These are phyloP conservation scores for Philaethria dido DNA, from an alignment of 2,888 invertebrate genomes.

Conservation along the genomic window DNA sequence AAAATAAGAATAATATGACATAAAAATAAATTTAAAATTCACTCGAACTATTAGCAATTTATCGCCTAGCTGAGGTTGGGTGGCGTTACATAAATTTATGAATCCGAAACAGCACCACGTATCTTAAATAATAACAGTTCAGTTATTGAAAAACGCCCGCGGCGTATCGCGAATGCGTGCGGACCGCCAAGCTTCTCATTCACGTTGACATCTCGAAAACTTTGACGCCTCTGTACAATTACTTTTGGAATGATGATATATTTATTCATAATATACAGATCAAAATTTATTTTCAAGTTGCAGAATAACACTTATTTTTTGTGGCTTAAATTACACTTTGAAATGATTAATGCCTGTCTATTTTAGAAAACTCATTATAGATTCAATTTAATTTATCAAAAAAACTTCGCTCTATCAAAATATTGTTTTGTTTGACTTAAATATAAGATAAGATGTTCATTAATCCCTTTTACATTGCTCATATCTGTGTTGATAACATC, in stretches of 20 bases:
- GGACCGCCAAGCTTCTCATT: slow-evolving; percentile 44
- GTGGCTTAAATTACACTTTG: not conserved
- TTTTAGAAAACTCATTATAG: not conserved
- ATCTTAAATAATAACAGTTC: slow-evolving; percentile 51
- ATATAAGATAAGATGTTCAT: slow-evolving; percentile 41
- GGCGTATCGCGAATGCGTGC: slow-evolving; percentile 44
- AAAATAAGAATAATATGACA: slow-evolving; percentile 17
- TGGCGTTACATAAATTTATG: slow-evolving; percentile 49
- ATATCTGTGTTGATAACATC: slow-evolving; percentile 59
- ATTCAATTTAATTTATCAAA: not conserved
- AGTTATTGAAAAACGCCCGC: slow-evolving; percentile 53
- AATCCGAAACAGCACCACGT: slow-evolving; percentile 45
- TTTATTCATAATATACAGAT: slow-evolving; percentile 8
- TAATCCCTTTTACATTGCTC: slow-evolving; percentile 72
- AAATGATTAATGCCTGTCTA: slow-evolving; percentile 1
- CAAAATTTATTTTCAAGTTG: not conserved
- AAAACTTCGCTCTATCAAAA: slow-evolving; percentile 5
- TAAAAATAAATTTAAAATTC: slow-evolving; percentile 42
- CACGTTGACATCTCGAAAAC: slow-evolving; percentile 56
- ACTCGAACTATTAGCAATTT: slow-evolving; percentile 42
- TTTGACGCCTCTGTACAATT: slow-evolving; percentile 46
- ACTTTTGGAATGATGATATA: slow-evolving; percentile 16
- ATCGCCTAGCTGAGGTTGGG: slow-evolving; percentile 41
- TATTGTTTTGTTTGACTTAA: slow-evolving; percentile 13
- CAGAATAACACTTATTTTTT: not conserved